phyloP scores from a whole-genome alignment of 23 tunicate genomes.

The Oikopleura dioica region DNA sequence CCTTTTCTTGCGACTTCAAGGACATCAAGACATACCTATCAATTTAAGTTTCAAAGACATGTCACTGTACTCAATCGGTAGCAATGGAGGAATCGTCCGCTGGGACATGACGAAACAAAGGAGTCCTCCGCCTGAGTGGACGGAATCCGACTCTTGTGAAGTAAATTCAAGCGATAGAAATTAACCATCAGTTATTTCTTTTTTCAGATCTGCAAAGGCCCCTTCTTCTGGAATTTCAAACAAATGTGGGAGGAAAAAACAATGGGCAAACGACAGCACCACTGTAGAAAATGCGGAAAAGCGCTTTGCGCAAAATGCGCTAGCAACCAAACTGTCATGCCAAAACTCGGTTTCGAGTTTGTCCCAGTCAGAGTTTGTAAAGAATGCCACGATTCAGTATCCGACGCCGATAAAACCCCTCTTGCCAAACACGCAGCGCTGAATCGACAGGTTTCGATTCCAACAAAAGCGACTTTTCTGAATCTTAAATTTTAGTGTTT shows the following conservation, averaged over 20 bases:
- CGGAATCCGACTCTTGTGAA: not conserved
- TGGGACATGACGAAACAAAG: not conserved
- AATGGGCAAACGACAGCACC: slow-evolving; percentile 74
- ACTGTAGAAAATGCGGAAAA: slow-evolving; percentile 92
- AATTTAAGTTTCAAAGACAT: not conserved
- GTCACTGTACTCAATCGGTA: not conserved
- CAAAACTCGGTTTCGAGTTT: slow-evolving; percentile 66
- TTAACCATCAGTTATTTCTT: not conserved
- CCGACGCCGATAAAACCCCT: slow-evolving; percentile 25
- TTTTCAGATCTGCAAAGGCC: slow-evolving; percentile 34
- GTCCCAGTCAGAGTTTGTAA: slow-evolving; percentile 73
- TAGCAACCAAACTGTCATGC: slow-evolving; percentile 35
- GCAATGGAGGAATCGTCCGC: not conserved
- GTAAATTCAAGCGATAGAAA: not conserved
- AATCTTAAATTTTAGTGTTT: too few species aligned
- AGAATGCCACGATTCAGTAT: slow-evolving; percentile 36
- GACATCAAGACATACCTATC: slow-evolving; percentile 25
- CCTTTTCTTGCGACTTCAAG: slow-evolving; percentile 68
- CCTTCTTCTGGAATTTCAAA: slow-evolving; percentile 87
- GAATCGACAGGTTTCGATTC: not conserved
- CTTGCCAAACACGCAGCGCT: not conserved
- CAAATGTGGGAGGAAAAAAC: slow-evolving; percentile 97
- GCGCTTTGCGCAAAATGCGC: slow-evolving; percentile 84
- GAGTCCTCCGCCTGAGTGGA: not conserved
- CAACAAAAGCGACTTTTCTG: too few species aligned